Conservation (phyloP, 2,113 vertebrate genomes). For the Ornithorhynchus anatinus region DNA sequence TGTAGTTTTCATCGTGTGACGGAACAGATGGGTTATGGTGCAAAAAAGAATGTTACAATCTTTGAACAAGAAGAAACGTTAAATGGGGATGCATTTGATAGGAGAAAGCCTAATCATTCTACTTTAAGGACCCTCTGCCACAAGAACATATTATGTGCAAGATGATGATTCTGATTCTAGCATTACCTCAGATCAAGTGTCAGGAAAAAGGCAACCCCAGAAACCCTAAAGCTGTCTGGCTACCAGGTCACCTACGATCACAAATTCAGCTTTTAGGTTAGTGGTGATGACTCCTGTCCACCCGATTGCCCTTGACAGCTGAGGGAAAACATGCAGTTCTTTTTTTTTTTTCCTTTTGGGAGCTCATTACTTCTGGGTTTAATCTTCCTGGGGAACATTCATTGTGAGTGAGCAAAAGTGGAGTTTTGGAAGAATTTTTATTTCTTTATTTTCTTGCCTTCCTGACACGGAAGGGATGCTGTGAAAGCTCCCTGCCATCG, state of each 20-base stretch:
- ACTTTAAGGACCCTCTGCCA: background rate
- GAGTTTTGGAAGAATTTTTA: background rate
- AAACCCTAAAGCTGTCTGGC: background rate
- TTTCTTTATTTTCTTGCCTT: background rate
- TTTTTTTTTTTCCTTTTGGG: too few species aligned
- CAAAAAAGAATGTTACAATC: too few species aligned
- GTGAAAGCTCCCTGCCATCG: constrained; percentile 59
- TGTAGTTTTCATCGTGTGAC: too few species aligned
- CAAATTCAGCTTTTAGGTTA: background rate
- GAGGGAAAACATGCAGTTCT: background rate
- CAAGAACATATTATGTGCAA: background rate
- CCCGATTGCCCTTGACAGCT: background rate
- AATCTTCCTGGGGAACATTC: constrained; percentile 8
- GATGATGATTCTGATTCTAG: background rate
- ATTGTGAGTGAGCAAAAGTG: background rate
- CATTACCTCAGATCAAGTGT: background rate
- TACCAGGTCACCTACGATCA: background rate
- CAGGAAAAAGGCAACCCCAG: background rate
- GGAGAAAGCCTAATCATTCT: background rate
- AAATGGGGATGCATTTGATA: background rate
- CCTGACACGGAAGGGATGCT: constrained; percentile 21
- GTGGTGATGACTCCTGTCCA: accelerated
- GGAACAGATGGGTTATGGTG: too few species aligned
- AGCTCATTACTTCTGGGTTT: background rate
- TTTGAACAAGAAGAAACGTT: too few species aligned